phyloP scores from a whole-genome alignment of 2,888 invertebrate species.

The Pinctada fucata region DNA sequence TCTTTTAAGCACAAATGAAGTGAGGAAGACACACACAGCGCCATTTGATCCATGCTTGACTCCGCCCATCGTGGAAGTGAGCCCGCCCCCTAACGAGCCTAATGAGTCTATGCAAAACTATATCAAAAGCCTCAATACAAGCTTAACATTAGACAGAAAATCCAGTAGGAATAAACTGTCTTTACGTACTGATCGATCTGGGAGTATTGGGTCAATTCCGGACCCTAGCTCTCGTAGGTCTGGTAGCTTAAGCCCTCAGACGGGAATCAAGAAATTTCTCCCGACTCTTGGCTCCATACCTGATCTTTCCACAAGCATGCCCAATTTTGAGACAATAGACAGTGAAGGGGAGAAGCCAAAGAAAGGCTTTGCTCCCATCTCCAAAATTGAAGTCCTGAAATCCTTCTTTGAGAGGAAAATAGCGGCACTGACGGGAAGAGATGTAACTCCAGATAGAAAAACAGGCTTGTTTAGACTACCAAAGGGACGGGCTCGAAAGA shows the following conservation, averaged over 20 bases:
- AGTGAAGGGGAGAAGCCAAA: conserved; percentile 25
- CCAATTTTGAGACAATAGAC: conserved; percentile 26
- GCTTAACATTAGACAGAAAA: conserved; percentile 67
- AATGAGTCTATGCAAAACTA: conserved; percentile 44
- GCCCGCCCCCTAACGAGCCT: conserved; percentile 49
- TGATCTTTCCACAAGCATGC: conserved; percentile 24
- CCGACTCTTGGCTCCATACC: conserved; percentile 40
- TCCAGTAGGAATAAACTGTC: conserved; percentile 30
- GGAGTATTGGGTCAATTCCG: conserved; percentile 12
- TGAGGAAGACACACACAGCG: conserved; percentile 70
- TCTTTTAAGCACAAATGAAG: conserved; percentile 61
- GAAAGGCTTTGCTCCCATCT: conserved; percentile 45
- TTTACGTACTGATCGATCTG: conserved; percentile 16
- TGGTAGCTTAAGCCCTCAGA: conserved; percentile 42
- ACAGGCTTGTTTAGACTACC: conserved; percentile 29
- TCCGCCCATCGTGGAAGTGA: conserved; percentile 48
- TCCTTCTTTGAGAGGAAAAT: conserved; percentile 71
- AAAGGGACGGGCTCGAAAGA: conserved; percentile 10
- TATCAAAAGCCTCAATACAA: conserved; percentile 64
- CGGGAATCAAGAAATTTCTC: conserved; percentile 36
- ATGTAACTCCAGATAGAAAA: conserved; percentile 37
- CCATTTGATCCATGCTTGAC: conserved; percentile 50
- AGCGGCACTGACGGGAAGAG: conserved; percentile 49
- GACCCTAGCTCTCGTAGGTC: conserved; percentile 13
- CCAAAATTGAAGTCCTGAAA: conserved; percentile 70